Evolutionary conservation across 2,888 invertebrate species (phyloP), one percentile per base, ranked within the genome.

Genomic region (Teleiodes luculella): DNA sequence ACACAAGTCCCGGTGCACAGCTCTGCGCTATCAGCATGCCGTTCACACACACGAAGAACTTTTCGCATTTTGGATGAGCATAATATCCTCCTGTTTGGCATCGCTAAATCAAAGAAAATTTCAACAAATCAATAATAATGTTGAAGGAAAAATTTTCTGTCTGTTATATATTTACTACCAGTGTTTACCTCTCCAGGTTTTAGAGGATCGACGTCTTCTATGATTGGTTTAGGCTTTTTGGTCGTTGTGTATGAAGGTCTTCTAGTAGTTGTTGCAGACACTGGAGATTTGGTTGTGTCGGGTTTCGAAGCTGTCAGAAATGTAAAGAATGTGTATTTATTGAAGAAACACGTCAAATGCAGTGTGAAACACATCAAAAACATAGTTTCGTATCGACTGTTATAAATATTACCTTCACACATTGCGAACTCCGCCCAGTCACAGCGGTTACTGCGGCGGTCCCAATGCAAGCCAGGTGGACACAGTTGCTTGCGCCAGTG

Each of bases 381-480:
- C 1, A 37, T 3, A 14, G 8, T 37, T 16, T 1, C 6, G 2
- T 18, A 3, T 10, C 14, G 10, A 10, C 37, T 8, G 1, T 13
- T 2, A 1, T 1, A 14, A 6, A 16, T 2, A 1, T 24, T 72
- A 88, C 88, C 70, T 60, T 86, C 85, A 68, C 96, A 96, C 79
- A 93, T 93, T 0, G 95, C 95, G 47, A 91, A 90, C 5, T 90
- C 89, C 6, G 95, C 94, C 96, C 96, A 96, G 74, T 96, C 96
- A 68, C 96, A 96, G 20, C 94, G 91, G 36, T 91, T 91, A 30
- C 91, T 89, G 0, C 91, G 81, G 47, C 87, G 86, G 74, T 96
- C 96, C 96, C 96, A 97, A 73, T 96, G 95, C 51, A 96, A 78
- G 20, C 95, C 95, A 0, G 94, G 93, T 0, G 95, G 94, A 70